phyloP scores from a whole-genome alignment of 2,797 vertebrate species.

The Sebastes miniatus region DNA sequence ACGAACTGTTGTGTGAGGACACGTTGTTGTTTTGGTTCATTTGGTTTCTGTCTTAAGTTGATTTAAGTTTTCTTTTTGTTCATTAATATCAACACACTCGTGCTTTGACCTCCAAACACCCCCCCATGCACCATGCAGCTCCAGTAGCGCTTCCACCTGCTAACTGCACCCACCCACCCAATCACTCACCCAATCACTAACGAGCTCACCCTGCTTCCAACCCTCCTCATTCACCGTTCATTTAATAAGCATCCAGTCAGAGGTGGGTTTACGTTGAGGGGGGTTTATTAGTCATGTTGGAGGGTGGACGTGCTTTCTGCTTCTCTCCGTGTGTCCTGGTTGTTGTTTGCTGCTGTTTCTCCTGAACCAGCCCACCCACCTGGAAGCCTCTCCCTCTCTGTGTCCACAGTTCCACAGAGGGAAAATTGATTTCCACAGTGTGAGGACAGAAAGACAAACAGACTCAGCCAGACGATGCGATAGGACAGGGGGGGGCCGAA shows the following conservation, averaged over 20 bases:
- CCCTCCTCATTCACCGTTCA: not conserved
- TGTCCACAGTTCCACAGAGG: conserved; percentile 91
- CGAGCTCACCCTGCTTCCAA: not conserved
- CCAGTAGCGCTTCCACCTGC: not conserved
- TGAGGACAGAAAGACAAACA: conserved; percentile 88
- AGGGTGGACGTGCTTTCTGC: not conserved
- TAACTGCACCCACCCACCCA: conserved; percentile 34
- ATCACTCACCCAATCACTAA: not conserved
- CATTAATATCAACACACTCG: not conserved
- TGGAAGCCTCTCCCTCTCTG: conserved; percentile 86
- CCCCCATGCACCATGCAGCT: conserved; percentile 26
- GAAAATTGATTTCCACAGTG: conserved; percentile 98
- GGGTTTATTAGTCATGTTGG: not conserved
- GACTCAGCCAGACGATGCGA: conserved; percentile 72
- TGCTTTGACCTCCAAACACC: conserved; percentile 8
- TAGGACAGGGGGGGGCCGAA: conserved; percentile 47
- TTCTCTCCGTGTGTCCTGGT: conserved; percentile 23
- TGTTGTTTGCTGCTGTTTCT: conserved; percentile 54
- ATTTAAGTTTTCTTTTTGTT: conserved; percentile 31
- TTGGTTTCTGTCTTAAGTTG: not conserved
- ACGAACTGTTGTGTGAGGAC: too few relatives aligned
- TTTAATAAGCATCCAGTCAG: rapidly evolving
- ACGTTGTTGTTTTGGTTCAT: not conserved
- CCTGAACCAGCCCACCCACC: conserved; percentile 50
- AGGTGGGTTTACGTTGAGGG: not conserved